Base-by-base conservation (phyloP, 2,888 invertebrate genomes). In the Cancer borealis region DNA sequence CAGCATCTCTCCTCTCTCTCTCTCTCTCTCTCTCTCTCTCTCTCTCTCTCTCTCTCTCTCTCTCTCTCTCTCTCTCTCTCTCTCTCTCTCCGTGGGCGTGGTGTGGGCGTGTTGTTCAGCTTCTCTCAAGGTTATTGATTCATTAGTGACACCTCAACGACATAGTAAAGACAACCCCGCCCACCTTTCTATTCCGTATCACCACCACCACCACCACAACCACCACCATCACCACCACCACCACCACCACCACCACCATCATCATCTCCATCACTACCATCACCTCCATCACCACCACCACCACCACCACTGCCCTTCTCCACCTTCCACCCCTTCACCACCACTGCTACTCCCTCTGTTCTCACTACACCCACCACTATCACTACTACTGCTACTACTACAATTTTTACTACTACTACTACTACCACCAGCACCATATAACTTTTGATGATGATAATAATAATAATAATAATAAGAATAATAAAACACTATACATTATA, bases 21-120 rank as follows among this genome's bases (percentile, higher is more conserved):
- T 66, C n/a, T n/a, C n/a, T n/a, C 3, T 12, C 54, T 12, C 54
- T 17, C 54, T 47, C 47, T 12, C 14, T 14, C n/a, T n/a, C 46
- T 21, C 45, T 45, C n/a, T 45, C 45, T 45, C 45, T 26, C 26
- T 87, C 26, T 45, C 26, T 26, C 45, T 45, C 26, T 45, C 26
- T 26, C 45, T 45, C 45, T 26, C 26, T 26, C 26, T 45, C 45
- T 39, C 26, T n/a, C n/a, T 30, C 49, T 49, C 89, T 89, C 21
- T 47, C 8, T 5, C 3, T 26, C 45, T 14, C 26, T 4, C n/a
- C 79, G 79, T 79, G 79, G 79, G 79, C 79, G 79, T 30, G 30
- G 79, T 79, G 79, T 79, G 79, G 79, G 79, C 79, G 79, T 17
- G 79, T 30, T 30, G 79, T 30, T 79, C 79, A 30, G 79, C 79